Conservation (phyloP, 1,140 invertebrate species). For the Maniola jurtina region DNA sequence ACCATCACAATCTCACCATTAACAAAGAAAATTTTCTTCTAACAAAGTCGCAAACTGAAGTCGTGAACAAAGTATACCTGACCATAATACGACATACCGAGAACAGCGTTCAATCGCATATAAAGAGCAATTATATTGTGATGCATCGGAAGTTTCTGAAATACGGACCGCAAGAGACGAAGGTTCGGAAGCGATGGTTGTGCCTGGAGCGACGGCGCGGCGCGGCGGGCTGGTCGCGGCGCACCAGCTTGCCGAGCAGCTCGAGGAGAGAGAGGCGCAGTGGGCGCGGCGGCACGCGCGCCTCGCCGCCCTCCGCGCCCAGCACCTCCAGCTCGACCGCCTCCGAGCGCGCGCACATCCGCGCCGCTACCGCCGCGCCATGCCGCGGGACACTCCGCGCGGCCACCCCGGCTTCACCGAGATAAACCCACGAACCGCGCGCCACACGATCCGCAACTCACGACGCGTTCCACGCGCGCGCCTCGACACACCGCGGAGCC, state of each 20-base stretch:
- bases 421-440: slow-evolving; percentile 32
- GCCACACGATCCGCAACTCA: slow-evolving; percentile 23
- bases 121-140: not conserved
- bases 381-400: slow-evolving; percentile 55
- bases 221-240: slow-evolving; percentile 69
- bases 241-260: slow-evolving; percentile 84
- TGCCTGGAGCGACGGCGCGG: slow-evolving; percentile 78
- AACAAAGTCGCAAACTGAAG: too few relatives aligned
- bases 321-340: slow-evolving; percentile 75
- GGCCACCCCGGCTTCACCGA: slow-evolving; percentile 50
- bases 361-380: slow-evolving; percentile 72
- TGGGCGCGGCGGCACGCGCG: slow-evolving; percentile 59
- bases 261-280: slow-evolving; percentile 82
- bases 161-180: slow-evolving; percentile 82
- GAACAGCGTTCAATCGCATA: too few relatives aligned
- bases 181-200: slow-evolving; percentile 82
- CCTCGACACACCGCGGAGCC: slow-evolving; percentile 52
- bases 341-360: slow-evolving; percentile 73
- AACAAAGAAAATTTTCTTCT: not conserved
- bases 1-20: slow-evolving; percentile 14
- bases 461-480: slow-evolving; percentile 50
- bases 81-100: slow-evolving; percentile 3
- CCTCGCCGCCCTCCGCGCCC: slow-evolving; percentile 64
- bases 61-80: too few relatives aligned
- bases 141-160: not conserved